phyloP scores from a whole-genome alignment of 2,888 invertebrate genomes.

The Oscheius sp. region DNA sequence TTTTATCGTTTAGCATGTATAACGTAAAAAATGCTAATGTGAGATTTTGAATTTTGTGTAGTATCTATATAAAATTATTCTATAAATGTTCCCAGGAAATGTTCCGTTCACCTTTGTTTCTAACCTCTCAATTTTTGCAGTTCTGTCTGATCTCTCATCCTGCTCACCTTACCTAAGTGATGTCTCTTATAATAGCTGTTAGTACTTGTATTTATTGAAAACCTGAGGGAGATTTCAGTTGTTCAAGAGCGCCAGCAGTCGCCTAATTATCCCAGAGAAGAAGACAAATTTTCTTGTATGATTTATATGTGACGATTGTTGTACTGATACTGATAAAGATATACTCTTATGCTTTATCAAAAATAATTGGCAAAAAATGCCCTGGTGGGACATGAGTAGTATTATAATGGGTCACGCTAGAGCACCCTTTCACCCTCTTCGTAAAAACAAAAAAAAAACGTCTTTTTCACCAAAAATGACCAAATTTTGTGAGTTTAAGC shows the following conservation, averaged over 20 bases:
- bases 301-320: background rate
- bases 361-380: background rate
- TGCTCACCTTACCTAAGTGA: background rate
- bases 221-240: background rate
- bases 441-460: constrained; percentile 16
- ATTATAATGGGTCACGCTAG: constrained; percentile 11
- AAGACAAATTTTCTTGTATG: background rate
- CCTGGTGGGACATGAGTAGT: background rate
- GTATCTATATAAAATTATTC: no score
- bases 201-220: background rate
- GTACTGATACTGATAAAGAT: background rate
- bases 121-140: constrained; percentile 17
- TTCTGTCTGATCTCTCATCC: constrained; percentile 20
- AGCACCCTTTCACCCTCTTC: constrained; percentile 24
- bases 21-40: no score
- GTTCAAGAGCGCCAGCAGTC: constrained; percentile 19
- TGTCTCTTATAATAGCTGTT: background rate
- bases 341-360: background rate
- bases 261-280: constrained; percentile 1
- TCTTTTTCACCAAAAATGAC: constrained; percentile 23
- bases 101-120: background rate
- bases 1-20: no score
- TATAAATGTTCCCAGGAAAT: no score
- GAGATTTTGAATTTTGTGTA: no score
- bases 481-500: constrained; percentile 17